Conservation (phyloP, 2,113 vertebrate genomes). For the human region DNA sequence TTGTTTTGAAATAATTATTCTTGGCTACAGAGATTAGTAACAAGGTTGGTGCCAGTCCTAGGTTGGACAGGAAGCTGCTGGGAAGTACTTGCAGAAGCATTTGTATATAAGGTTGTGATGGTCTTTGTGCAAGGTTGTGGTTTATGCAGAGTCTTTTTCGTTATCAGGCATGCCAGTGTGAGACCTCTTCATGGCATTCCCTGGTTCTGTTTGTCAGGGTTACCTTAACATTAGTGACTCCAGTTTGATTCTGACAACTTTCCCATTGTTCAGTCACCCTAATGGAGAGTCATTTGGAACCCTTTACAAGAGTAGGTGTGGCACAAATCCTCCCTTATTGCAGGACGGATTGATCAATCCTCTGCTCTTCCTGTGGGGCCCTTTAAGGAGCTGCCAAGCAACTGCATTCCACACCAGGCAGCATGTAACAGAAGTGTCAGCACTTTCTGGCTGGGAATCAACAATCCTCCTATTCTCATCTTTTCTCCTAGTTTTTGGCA, state of each 20-base stretch:
- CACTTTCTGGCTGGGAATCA: neutral
- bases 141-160: neutral
- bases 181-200: neutral
- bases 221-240: neutral
- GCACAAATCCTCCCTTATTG: neutral
- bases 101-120: neutral
- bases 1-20: neutral
- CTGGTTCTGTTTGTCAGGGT: neutral
- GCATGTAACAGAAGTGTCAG: accelerated
- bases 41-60: neutral
- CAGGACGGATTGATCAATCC: too few species aligned
- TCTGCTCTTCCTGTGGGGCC: accelerated
- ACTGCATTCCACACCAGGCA: neutral
- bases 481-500: neutral
- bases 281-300: too few species aligned
- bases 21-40: neutral
- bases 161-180: neutral
- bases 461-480: neutral
- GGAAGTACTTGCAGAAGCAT: neutral
- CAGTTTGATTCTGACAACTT: neutral
- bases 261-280: neutral
- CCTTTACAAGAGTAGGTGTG: accelerated
- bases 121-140: neutral
- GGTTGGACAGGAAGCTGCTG: neutral
- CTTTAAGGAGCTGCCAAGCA: neutral